Conservation (phyloP, 2,888 invertebrate genomes). For the Spialia ferax region DNA sequence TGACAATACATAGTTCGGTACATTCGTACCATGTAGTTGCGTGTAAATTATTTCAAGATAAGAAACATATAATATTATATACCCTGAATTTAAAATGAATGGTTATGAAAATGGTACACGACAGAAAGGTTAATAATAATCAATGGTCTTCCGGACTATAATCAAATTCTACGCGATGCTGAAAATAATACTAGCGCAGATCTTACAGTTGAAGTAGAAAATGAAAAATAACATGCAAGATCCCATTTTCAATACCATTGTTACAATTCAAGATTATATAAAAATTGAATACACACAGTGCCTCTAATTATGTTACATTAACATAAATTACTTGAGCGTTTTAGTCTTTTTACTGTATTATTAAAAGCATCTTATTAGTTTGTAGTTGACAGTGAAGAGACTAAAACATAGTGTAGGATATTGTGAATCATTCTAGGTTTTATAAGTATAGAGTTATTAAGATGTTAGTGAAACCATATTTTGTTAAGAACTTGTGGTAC, state of each 20-base stretch:
- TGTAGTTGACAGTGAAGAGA: slow-evolving; percentile 69
- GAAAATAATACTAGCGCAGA: not conserved
- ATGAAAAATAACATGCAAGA: slow-evolving; percentile 42
- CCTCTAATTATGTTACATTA: slow-evolving; percentile 88
- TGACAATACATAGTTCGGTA: slow-evolving; percentile 18
- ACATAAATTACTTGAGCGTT: slow-evolving; percentile 84
- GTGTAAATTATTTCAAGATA: slow-evolving; percentile 47
- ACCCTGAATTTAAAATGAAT: slow-evolving; percentile 23
- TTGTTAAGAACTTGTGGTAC: slow-evolving; percentile 66
- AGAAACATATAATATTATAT: slow-evolving; percentile 22
- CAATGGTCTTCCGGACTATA: no score
- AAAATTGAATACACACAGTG: slow-evolving; percentile 85
- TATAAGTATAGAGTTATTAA: slow-evolving; percentile 72
- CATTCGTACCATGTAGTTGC: slow-evolving; percentile 31
- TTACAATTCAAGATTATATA: slow-evolving; percentile 61
- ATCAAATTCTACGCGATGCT: no score
- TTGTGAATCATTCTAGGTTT: slow-evolving; percentile 72
- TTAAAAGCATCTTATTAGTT: slow-evolving; percentile 5
- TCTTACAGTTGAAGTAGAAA: not conserved
- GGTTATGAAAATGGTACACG: slow-evolving; percentile 26
- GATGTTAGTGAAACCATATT: slow-evolving; percentile 60
- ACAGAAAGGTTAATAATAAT: not conserved
- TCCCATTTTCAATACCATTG: slow-evolving; percentile 70
- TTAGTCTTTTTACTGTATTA: slow-evolving; percentile 77
- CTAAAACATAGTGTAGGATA: slow-evolving; percentile 78